Evolutionary conservation across 2,113 vertebrate genomes (phyloP), one percentile per base, ranked within the genome.

Genomic region (Sisor rabdophorus): DNA sequence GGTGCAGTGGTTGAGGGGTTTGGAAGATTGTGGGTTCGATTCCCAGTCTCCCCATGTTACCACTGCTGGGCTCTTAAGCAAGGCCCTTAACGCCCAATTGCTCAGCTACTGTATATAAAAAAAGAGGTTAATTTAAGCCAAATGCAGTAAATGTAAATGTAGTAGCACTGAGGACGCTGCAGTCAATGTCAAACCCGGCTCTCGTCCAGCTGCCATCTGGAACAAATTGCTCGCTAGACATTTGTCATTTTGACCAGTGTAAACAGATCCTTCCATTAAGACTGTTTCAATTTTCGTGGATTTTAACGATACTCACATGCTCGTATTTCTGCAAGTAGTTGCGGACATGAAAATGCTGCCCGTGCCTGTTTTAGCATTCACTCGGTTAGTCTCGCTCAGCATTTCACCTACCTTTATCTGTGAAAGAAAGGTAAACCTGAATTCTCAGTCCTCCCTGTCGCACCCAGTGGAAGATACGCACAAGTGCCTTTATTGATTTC

Each of bases 401-500:
- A 67, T 36, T 76, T 60, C 26, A 47, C 47, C 2, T 36, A 50
- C 11, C 19, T 55, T 69, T 70, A 48, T 58, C 11, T 28, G 52
- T 50, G 76, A 26, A 73, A 50, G 76, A 70, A 79, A 76, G 52
- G 44, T 67, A 76, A 79, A 76, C 54, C 68, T 36, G 63, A 59
- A 56, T 48, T 22, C 65, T 50, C 26, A 11, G 15, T 28, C 52
- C 47, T 26, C 60, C 32, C 17, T 50, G 63, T 28, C 52, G 28
- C 44, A 40, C 56, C 56, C 63, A 26, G 58, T 40, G 44, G 65
- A 85, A 79, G 48, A 54, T 71, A 71, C 53, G 54, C 68, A 81
- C 82, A 78, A 86, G 79, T 10, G 56, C 69, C 47, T 72, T 55
- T 70, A 84, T 81, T 84, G 81, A 86, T 86, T 84, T 81, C 68